Evolutionary conservation across 2,113 vertebrate genomes (phyloP), one percentile per base, ranked within the genome.

Genomic region (Etheostoma cragini): DNA sequence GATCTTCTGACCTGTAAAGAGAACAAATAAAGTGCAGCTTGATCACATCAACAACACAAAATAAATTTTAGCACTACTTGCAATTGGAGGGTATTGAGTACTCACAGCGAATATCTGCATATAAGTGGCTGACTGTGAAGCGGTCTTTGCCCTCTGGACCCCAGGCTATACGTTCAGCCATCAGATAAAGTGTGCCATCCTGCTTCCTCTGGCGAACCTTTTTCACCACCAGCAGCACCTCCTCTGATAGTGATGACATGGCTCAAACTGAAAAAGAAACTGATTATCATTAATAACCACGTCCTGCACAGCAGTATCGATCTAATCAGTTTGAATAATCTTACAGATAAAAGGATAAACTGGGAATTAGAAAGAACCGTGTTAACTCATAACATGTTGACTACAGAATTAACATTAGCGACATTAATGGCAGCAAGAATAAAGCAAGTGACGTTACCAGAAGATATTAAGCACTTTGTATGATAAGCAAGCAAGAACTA

Each of bases 91-190:
- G 16, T 1, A 42, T 16, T 17, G 1, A 42, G 30, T 50, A 97
- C 98, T 97, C 94, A 99, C 98, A 99, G 93, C 98, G 98, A 79
- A 99, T 99, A 84, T 99, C 98, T 33, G 97, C 97, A 66, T 99
- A 99, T 85, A 96, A 93, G 89, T 99, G 98, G 94, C 98, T 99
- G 94, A 99, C 90, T 15, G 97, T 96, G 94, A 99, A 99, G 35
- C 98, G 96, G 91, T 99, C 98, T 83, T 99, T 99, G 88, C 98
- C 98, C 89, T 99, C 98, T 19, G 98, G 97, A 63, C 98, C 96
- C 98, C 98, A 99, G 2, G 98, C 98, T 35, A 99, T 96, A 80
- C 98, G 95, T 66, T 99, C 98, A 8, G 98, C 97, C 98, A 99
- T 99, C 76, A 99, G 95, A 88, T 98, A 99, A 0, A 99, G 95